Base-by-base conservation (phyloP, 2,888 invertebrate species). In the Neocrepidodera transversa region DNA sequence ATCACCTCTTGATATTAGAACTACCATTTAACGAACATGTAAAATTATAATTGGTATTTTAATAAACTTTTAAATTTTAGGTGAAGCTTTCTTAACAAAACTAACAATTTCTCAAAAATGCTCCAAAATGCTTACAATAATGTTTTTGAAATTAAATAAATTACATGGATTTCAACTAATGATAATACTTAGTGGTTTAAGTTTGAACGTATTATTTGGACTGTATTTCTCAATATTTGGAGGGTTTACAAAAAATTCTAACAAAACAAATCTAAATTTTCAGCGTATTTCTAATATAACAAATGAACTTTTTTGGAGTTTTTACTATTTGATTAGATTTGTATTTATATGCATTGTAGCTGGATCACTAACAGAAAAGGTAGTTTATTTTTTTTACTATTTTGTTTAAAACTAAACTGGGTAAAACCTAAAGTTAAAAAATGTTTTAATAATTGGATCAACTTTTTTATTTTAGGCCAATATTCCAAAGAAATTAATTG, bases 221-320 rank as follows among this genome's bases (percentile, higher is more conserved):
- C 60, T 67, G 14, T 67, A 67, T 45, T 67, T 67, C 30, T 50
- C 67, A 20, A 65, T 67, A 50, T 67, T 60, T 55, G 67, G 67
- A 5, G 67, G 67, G 10, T 67, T 63, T 48, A 50, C 58, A 10
- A 59, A 62, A 36, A 54, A 62, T 18, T 54, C 62, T 0, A 47
- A 35, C 8, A 57, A 51, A 20, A 48, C 47, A 1, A 55, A 40
- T 30, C 6, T 53, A 28, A 28, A 48, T 4, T 48, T 49, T 23
- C 61, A 63, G 26, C 40, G 42, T n/a, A 54, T 60, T 35, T 49
- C 58, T 1, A 58, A 52, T 14, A 48, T 60, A 13, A 52, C 62
- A 17, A 65, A 67, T 32, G 63, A 65, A 40, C 20, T 63, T 1
- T 32, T 65, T 4, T 67, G 64, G 67, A 65, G 67, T 49, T 36